phyloP scores from a whole-genome alignment of 2,888 invertebrate species.

The Temnothorax rugatulus region DNA sequence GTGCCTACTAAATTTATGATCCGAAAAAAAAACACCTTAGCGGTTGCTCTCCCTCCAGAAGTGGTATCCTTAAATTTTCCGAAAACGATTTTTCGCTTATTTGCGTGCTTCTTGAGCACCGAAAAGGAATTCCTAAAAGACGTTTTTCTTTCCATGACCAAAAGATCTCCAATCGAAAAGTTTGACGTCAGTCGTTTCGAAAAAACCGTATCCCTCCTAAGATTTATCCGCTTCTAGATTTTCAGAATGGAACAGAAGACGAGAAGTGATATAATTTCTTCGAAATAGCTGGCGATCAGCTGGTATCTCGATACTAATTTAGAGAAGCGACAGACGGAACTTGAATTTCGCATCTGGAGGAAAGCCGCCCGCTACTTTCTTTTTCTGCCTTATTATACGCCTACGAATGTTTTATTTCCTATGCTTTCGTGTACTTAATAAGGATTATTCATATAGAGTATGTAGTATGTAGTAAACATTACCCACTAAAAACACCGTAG shows the following conservation, averaged over 20 bases:
- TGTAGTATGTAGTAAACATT: conserved; percentile 85
- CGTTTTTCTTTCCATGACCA: neutral
- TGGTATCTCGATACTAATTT: conserved; percentile 15
- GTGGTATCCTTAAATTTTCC: conserved; percentile 30
- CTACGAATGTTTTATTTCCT: conserved; percentile 82
- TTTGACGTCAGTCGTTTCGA: neutral
- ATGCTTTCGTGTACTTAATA: conserved; percentile 85
- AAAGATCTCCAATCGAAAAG: neutral
- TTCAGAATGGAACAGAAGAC: neutral
- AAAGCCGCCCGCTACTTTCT: conserved; percentile 79
- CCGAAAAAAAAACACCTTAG: conserved; percentile 80
- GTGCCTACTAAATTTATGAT: conserved; percentile 80
- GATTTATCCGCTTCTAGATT: neutral
- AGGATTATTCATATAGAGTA: conserved; percentile 85
- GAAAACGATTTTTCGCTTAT: conserved; percentile 18
- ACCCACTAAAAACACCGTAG: conserved; percentile 84
- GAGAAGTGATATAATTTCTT: neutral
- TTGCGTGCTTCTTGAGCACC: conserved; percentile 5
- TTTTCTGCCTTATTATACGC: conserved; percentile 80
- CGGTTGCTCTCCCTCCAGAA: conserved; percentile 83
- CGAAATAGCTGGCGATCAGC: neutral
- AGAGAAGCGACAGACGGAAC: conserved; percentile 15
- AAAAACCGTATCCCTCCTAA: neutral
- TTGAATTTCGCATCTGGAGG: conserved; percentile 82
- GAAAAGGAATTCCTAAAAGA: conserved; percentile 27